These are phyloP conservation scores for Acrobasis consociella DNA, from an alignment of 2,888 invertebrate genomes.

Conservation along the genomic window DNA sequence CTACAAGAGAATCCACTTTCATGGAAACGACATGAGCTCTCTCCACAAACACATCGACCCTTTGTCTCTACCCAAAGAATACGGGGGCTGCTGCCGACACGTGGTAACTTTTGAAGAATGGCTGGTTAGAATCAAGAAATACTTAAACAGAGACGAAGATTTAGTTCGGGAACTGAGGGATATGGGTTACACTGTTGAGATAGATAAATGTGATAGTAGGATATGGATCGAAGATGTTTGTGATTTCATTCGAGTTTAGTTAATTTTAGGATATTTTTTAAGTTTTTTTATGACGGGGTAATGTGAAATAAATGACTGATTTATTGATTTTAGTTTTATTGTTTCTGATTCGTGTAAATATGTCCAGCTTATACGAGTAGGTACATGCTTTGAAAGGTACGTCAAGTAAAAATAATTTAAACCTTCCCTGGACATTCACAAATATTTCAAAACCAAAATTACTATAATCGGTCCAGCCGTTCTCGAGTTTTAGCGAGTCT, in stretches of 20 bases:
- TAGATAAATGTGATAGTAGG: conserved; percentile 28
- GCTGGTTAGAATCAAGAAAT: conserved; percentile 79
- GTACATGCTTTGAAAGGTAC: no score
- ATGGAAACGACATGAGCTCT: conserved; percentile 64
- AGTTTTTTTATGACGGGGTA: no score
- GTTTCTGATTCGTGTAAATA: no score
- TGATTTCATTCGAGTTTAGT: no score
- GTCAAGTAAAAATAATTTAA: no score
- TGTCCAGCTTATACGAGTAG: no score
- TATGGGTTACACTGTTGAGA: conserved; percentile 78
- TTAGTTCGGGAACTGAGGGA: conserved; percentile 84
- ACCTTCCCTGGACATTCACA: no score
- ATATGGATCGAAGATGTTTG: conserved; percentile 9
- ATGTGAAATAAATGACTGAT: background rate
- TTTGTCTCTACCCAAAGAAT: conserved; percentile 62
- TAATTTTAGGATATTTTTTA: no score
- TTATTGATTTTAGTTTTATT: no score
- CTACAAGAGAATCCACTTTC: conserved; percentile 76
- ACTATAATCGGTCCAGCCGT: no score
- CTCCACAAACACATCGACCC: conserved; percentile 67
- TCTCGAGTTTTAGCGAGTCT: no score
- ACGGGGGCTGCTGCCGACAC: conserved; percentile 76
- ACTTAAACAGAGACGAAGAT: conserved; percentile 62
- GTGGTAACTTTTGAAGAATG: conserved; percentile 85
- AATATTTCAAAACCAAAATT: no score